Evolutionary conservation across 2,113 vertebrate species (phyloP), one percentile per base, ranked within the genome.

Genomic region (Muscicapa adusta): DNA sequence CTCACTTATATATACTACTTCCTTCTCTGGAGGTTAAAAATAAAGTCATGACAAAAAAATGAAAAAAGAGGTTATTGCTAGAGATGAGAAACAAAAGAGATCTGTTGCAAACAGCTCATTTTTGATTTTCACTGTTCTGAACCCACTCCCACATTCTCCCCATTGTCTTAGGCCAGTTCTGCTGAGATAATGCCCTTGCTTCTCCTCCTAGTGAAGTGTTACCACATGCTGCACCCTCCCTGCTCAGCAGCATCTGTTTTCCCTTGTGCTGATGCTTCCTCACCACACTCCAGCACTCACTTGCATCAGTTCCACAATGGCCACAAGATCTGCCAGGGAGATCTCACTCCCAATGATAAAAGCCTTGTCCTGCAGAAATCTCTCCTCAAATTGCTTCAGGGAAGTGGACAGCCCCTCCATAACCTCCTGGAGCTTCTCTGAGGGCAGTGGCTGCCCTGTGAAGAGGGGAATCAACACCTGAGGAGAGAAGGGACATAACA

Each of bases 301-400:
- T 98, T 99, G 99, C 98, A 99, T 98, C 88, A 99, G 88, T 91
- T 99, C 99, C 6, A 98, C 98, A 43, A 99, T 31, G 24, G 99
- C 99, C 70, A 99, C 98, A 91, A 99, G 91, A 43, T 99, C 99
- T 1, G 99, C 99, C 97, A 99, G 81, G 51, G 99, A 99, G 90
- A 99, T 97, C 81, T 98, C 93, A 2, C 97, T 86, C 14, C 98
- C 98, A 0, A 93, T 40, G 18, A 99, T 98, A 95, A 99, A 99
- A 31, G 95, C 94, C 61, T 97, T 98, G 94, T 98, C 96, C 95
- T 98, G 98, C 57, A 99, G 98, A 95, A 99, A 99, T 18, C 98
- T 98, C 63, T 98, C 96, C 83, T 99, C 98, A 19, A 99, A 94
- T 33, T 98, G 68, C 63, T 97, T 80, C 65, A 99, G 77, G 10